Evolutionary conservation across 2,113 vertebrate genomes (phyloP), one percentile per base, ranked within the genome.

Genomic region (Grallaria varia): DNA sequence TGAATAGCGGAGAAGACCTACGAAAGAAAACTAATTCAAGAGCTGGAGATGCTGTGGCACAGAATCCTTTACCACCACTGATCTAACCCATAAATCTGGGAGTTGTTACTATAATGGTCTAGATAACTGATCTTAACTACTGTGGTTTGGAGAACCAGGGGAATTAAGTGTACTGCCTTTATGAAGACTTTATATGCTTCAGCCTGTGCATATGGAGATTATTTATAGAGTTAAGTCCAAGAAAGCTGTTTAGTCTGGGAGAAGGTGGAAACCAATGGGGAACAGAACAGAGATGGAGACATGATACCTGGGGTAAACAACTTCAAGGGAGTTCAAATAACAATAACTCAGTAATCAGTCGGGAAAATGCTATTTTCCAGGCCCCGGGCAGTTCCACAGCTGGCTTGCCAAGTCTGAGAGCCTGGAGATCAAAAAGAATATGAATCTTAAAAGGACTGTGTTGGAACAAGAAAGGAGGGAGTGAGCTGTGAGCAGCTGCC

Each of bases 221-320:
- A 91, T 92, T 95, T 95, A 94, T 22, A 58, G 50, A 89, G 69
- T 40, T 62, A 76, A 89, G 39, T 35, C 84, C 69, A 87, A 79
- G 58, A 76, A 82, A 91, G 28, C 49, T 95, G 89, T 96, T 96
- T 92, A 89, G 89, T 94, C 95, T 97, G 56, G 59, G 73, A 55
- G 39, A 78, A 87, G 39, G 91, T 75, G 66, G 91, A 87, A 95
- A 74, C 37, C 53, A 50, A 24, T 39, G 52, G 74, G n/a, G 77
- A 91, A 79, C 69, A 79, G 68, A 95, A 60, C 47, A 92, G 52
- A 0, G 37, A 89, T 52, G 0, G 3, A 94, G 94, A 85, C 81
- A 42, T 17, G 93, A 94, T 95, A 96, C 93, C 94, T 97, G 93
- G 44, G 66, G 66, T 95, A 91, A 97, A 84, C 89, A 95, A 75